A percentile compares a stretch with the other conserved stretches of the same genome.
phyloP scores from a whole-genome alignment of 2,888 invertebrate species.

The Gymnosoma rotundatum region DNA sequence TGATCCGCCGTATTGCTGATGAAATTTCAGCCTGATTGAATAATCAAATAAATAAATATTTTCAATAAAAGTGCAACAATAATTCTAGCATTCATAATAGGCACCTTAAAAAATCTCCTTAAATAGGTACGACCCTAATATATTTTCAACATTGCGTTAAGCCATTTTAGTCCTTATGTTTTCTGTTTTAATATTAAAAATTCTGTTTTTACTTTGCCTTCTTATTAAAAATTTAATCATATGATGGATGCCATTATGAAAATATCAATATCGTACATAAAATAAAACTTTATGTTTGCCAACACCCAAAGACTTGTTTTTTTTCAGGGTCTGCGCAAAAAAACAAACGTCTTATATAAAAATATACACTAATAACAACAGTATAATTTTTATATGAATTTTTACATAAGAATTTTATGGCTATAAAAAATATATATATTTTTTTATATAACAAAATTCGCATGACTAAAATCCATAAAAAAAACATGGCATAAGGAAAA shows the following conservation, averaged over 20 bases:
- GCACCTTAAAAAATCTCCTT: too few species aligned
- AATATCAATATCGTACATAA: slow-evolving; percentile 65
- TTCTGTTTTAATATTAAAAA: not conserved
- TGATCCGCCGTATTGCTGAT: too few species aligned
- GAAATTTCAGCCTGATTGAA: too few species aligned
- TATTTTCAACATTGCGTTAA: not conserved
- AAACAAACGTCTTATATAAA: not conserved
- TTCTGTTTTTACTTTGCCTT: not conserved
- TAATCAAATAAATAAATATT: too few species aligned
- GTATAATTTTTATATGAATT: slow-evolving; percentile 1
- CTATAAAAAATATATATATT: not conserved
- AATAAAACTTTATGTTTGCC: slow-evolving; percentile 68
- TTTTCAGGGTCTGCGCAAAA: slow-evolving; percentile 3
- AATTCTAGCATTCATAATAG: too few species aligned
- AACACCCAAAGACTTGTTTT: slow-evolving; percentile 51
- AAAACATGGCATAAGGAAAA: slow-evolving; percentile 14
- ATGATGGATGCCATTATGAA: slow-evolving; percentile 65
- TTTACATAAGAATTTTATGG: slow-evolving; percentile 24
- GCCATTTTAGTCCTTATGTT: slow-evolving; percentile 8
- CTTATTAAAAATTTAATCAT: slow-evolving; percentile 29
- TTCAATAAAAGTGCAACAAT: too few species aligned
- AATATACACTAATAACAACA: slow-evolving; percentile 5
- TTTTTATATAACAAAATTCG: slow-evolving; percentile 48
- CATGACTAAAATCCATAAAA: slow-evolving; percentile 70
- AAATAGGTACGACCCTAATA: not conserved